A percentile compares a stretch with the other conserved stretches of the same genome.
Conservation (phyloP, 2,113 vertebrate genomes). For the Eupsittula cactorum region DNA sequence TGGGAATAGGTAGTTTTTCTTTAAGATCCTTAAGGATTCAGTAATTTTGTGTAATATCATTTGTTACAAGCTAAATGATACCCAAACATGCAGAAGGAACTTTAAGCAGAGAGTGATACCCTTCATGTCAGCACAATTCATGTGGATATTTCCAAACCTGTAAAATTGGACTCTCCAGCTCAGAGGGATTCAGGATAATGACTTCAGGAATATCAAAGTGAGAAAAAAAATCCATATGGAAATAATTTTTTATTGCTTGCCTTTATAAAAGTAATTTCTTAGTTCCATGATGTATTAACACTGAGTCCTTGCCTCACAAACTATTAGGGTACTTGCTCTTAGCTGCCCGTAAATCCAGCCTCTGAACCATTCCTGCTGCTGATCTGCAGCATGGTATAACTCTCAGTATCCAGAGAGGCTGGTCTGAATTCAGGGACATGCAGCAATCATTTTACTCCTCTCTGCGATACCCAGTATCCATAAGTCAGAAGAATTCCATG, state of each 20-base stretch:
- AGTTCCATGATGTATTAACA: not conserved
- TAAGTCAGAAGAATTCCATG: not conserved
- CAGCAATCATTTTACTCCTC: not conserved
- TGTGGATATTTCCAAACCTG: not conserved
- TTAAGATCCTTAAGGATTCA: not conserved
- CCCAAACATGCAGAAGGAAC: not conserved
- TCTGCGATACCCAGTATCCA: not conserved
- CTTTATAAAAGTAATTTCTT: not conserved
- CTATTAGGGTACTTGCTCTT: not conserved
- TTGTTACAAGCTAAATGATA: not conserved
- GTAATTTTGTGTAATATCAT: not conserved
- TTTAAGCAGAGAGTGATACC: not conserved
- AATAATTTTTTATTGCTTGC: not conserved
- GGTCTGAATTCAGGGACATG: not conserved
- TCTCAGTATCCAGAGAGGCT: not conserved
- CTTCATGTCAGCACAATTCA: not conserved
- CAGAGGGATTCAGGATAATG: not conserved
- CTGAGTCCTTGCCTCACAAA: not conserved
- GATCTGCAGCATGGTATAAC: not conserved
- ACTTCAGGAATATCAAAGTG: not conserved
- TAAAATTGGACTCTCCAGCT: not conserved
- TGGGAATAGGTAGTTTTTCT: not conserved
- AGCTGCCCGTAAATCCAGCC: not conserved
- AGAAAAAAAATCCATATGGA: not conserved
- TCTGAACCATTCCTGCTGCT: not conserved